These are phyloP conservation scores for Celastrina argiolus DNA, from an alignment of 2,888 invertebrate genomes.

Conservation along the genomic window DNA sequence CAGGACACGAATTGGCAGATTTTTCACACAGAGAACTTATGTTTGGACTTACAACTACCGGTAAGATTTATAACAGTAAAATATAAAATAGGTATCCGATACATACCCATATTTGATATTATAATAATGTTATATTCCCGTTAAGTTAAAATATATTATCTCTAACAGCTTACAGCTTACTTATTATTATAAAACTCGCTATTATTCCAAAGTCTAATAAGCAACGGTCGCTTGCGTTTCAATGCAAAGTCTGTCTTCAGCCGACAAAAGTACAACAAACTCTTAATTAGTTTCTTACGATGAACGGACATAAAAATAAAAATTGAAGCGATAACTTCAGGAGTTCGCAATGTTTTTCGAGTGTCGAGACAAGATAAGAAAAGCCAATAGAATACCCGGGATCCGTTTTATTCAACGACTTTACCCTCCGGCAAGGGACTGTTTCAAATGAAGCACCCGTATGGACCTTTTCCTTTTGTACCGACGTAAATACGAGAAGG, in stretches of 20 bases:
- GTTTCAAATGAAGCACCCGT: conserved; percentile 19
- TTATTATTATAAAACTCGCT: not conserved
- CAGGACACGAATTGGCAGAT: conserved; percentile 88
- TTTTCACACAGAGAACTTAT: conserved; percentile 89
- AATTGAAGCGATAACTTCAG: conserved; percentile 5
- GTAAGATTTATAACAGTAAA: conserved; percentile 37
- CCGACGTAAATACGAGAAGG: conserved; percentile 15
- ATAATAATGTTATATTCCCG: not conserved
- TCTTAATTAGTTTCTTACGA: conserved; percentile 6
- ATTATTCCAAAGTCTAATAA: not conserved
- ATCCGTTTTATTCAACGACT: conserved; percentile 21
- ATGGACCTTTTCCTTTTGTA: conserved; percentile 21
- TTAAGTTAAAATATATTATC: too few species aligned
- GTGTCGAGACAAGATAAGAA: conserved; percentile 16
- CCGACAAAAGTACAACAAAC: not conserved
- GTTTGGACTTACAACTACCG: conserved; percentile 88
- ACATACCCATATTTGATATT: too few species aligned
- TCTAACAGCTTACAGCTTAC: too few species aligned
- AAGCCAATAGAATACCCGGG: conserved; percentile 20
- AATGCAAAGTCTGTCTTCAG: not conserved
- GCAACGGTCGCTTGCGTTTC: not conserved
- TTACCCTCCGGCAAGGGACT: conserved; percentile 19
- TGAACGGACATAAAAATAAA: not conserved
- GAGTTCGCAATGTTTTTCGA: not conserved
- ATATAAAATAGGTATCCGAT: not conserved